Conservation (phyloP, 2,113 vertebrate species). For the Eidolon helvum region DNA sequence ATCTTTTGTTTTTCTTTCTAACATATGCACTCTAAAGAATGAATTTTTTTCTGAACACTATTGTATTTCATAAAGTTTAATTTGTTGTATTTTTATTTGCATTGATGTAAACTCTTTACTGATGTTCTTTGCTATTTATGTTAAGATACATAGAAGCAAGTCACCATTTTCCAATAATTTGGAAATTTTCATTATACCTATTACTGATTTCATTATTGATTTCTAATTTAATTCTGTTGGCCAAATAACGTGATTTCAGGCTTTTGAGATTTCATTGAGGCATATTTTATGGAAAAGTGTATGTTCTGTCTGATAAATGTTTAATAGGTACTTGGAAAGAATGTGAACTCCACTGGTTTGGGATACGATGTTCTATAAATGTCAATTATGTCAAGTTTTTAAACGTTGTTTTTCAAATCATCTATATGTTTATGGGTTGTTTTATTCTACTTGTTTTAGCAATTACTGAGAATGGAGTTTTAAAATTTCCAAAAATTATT, state of each 20-base stretch:
- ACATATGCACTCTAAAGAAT: background rate
- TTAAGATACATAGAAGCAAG: background rate
- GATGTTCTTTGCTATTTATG: background rate
- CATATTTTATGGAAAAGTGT: background rate
- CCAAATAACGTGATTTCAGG: background rate
- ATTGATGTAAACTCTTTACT: background rate
- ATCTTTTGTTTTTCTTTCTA: background rate
- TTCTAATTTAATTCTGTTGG: background rate
- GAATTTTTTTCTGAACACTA: background rate
- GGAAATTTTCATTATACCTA: background rate
- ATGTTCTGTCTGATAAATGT: background rate
- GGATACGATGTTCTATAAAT: background rate
- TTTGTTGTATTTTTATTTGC: background rate
- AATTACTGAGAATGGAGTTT: background rate
- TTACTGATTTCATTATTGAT: background rate
- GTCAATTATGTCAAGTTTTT: background rate
- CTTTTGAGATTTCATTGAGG: background rate
- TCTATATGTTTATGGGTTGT: background rate
- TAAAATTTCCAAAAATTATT: background rate
- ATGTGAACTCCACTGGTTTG: background rate
- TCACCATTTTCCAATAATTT: background rate
- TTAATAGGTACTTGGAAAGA: background rate
- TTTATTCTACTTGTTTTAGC: background rate
- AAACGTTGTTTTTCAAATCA: background rate
- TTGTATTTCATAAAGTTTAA: background rate